Conservation (phyloP, 2,888 invertebrate genomes). For the Camponotus fellah region DNA sequence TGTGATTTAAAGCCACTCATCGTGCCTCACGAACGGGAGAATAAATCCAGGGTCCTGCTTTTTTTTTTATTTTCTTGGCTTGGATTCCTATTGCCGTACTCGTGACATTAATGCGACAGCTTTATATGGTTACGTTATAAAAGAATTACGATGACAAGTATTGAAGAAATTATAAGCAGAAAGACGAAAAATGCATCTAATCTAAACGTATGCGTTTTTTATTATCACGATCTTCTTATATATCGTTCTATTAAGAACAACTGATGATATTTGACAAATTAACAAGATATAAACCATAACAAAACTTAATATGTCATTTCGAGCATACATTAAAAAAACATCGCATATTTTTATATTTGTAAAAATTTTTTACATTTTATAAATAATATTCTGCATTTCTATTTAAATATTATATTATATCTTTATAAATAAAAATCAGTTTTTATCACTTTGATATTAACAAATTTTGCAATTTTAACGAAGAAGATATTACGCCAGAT, state of each 20-base stretch:
- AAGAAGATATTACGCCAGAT: not conserved
- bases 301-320: too few relatives aligned
- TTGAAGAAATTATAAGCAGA: not conserved
- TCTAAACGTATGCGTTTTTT: not conserved
- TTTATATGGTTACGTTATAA: constrained; percentile 35
- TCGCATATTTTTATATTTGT: not conserved
- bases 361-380: not conserved
- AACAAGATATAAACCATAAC: constrained; percentile 26
- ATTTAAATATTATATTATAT: constrained; percentile 7
- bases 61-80: constrained; percentile 5
- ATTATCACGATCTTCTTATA: not conserved
- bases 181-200: not conserved
- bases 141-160: not conserved
- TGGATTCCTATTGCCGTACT: not conserved
- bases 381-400: not conserved
- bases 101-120: constrained; percentile 30
- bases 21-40: constrained; percentile 3
- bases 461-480: constrained; percentile 10
- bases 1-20: constrained; percentile 46
- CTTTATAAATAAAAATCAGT: not conserved
- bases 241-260: not conserved
- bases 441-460: not conserved
- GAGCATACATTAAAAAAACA: not conserved
- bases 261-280: constrained; percentile 13
- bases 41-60: constrained; percentile 11